phyloP scores from a whole-genome alignment of 2,797 vertebrate species.

The Okamejei kenojei region DNA sequence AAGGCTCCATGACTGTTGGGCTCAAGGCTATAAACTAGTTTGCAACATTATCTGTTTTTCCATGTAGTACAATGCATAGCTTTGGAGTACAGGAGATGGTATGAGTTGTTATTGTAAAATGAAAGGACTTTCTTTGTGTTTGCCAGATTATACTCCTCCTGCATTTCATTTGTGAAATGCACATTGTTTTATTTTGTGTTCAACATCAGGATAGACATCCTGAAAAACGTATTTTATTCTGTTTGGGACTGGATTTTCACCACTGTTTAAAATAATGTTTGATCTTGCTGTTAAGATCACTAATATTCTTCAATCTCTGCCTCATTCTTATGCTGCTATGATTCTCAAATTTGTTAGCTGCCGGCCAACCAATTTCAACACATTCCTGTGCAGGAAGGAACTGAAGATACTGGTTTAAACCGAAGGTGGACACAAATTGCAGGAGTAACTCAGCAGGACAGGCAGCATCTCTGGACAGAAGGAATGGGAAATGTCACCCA shows the following conservation, averaged over 20 bases:
- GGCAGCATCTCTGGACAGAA: too few relatives aligned
- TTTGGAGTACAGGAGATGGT: background rate
- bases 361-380: too few relatives aligned
- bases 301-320: too few relatives aligned
- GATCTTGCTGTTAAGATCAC: background rate
- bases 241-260: background rate
- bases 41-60: background rate
- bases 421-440: too few relatives aligned
- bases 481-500: too few relatives aligned
- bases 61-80: background rate
- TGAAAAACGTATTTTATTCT: background rate
- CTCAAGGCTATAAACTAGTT: constrained; percentile 16
- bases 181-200: background rate
- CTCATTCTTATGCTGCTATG: too few relatives aligned
- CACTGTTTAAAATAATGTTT: too few relatives aligned
- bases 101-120: background rate
- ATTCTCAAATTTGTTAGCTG: too few relatives aligned
- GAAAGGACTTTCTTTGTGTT: background rate
- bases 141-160: background rate
- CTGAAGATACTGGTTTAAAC: too few relatives aligned
- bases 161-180: background rate
- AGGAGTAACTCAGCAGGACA: too few relatives aligned
- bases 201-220: too few relatives aligned
- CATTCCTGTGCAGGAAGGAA: too few relatives aligned
- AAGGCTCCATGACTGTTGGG: background rate